Evolutionary conservation across 2,888 invertebrate species (phyloP), one percentile per base, ranked within the genome.

Genomic region (Phorcus lineatus): DNA sequence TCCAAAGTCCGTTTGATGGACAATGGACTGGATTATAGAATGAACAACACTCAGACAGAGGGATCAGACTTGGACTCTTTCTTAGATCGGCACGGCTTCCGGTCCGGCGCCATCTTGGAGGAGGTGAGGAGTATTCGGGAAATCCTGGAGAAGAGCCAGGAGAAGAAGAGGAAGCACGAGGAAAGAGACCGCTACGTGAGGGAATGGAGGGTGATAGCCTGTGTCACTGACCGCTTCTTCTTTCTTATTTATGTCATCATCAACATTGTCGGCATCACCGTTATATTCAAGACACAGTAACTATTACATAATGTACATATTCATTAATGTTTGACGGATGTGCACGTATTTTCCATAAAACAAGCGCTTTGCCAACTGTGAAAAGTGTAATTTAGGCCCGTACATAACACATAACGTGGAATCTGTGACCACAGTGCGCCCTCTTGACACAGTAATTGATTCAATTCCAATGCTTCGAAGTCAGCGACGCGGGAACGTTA

Each of bases 151-250:
- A 86, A 86, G 17, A 85, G 91, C 76, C 85, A 86, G 66, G 90
- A 90, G 16, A 88, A 89, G 77, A 90, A 90, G 79, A 83, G 83
- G 6, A 84, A 84, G 31, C 83, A 84, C 28, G 91, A 91, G 76
- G 82, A 85, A 22, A 87, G 86, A 70, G 89, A 90, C 40, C 88
- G 88, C 77, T 85, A 86, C 53, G 78, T 91, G 13, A 78, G 88
- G 47, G 92, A 92, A 75, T 92, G 92, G 92, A 86, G 89, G 77
- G 86, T 91, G 19, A 90, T 92, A 55, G 91, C 91, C 53, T 89
- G 90, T 79, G 87, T 91, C 17, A 89, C 91, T 0, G 92, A 91
- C 78, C 82, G 91, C 36, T 77, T 91, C 24, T 91, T 91, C 83
- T 91, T 92, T 78, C 85, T 89, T 62, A 82, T 88, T 6, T 91